Base-by-base conservation (phyloP, 2,888 invertebrate species). In the Gari tellinella region DNA sequence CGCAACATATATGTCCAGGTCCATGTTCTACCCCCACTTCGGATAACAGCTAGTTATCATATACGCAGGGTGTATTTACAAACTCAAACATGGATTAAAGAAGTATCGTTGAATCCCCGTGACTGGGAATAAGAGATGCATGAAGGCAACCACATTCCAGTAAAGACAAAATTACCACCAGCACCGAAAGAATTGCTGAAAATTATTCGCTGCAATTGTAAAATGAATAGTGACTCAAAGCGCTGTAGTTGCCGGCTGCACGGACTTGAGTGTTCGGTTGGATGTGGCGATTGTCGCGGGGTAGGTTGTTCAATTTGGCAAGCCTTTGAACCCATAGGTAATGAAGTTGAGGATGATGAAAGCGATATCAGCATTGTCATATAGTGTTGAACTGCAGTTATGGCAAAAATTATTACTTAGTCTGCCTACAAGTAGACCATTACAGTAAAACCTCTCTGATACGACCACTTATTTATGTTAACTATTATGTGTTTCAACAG, bases 21-120 rank as follows among this genome's bases (percentile, higher is more conserved):
- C 12, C 58, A 81, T 12, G 57, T 45, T 14, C 48, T 85, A 10
- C 85, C 84, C 17, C 85, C 86, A 43, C 82, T 85, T 19, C 41
- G 76, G 37, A 66, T 55, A 60, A 68, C 85, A 37, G 74, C 82
- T 14, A 49, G 40, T n/a, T 74, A 58, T 31, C 83, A 86, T 53
- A 65, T 64, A 45, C 21, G 66, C 5, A 41, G 83, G 19, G 80
- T 76, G 7, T 82, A 76, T 58, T 45, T 51, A 17, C 85, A 84
- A 66, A 61, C 77, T 8, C 76, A 80, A 45, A n/a, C 23, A 21
- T 84, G 80, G 85, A 68, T 52, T 10, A 41, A 48, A 0, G 49
- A 53, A 15, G 49, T 23, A 12, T 43, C 49, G 1, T 41, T 51
- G 21, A 26, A 53, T 1, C 63, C 74, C 12, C 5, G 31, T 5